phyloP scores from a whole-genome alignment of 2,113 vertebrate species.

The Vidua chalybeata region DNA sequence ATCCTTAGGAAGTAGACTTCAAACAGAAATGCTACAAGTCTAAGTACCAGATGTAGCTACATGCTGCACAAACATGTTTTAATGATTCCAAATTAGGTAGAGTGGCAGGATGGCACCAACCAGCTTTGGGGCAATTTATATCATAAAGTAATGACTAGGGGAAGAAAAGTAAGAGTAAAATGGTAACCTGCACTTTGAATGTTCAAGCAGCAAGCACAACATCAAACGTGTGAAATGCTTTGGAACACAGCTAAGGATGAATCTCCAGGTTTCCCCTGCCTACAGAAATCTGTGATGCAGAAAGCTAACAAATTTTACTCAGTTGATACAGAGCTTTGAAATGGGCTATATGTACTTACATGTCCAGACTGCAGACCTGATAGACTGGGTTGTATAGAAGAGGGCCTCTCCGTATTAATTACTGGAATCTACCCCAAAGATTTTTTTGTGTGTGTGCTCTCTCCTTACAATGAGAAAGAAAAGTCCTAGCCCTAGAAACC shows the following conservation, averaged over 20 bases:
- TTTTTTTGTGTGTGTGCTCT: neutral
- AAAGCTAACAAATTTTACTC: neutral
- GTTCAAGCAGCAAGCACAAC: neutral
- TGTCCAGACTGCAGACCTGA: neutral
- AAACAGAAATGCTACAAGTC: neutral
- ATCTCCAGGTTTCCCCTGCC: neutral
- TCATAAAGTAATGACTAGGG: neutral
- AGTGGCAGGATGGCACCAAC: neutral
- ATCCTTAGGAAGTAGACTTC: neutral
- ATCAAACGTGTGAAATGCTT: neutral
- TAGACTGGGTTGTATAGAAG: neutral
- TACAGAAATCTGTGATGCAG: neutral
- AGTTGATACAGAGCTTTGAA: neutral
- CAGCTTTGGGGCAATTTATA: neutral
- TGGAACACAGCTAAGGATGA: neutral
- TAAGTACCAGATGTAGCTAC: neutral
- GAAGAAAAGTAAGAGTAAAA: neutral
- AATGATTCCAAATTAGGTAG: neutral
- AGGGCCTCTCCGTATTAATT: neutral
- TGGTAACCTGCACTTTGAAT: accelerated
- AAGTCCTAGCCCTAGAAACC: neutral
- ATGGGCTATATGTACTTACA: neutral
- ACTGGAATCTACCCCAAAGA: neutral
- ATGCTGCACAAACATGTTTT: neutral
- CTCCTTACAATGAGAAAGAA: neutral